Conservation (phyloP, 2,888 invertebrate species). For the Diloba caeruleocephala region DNA sequence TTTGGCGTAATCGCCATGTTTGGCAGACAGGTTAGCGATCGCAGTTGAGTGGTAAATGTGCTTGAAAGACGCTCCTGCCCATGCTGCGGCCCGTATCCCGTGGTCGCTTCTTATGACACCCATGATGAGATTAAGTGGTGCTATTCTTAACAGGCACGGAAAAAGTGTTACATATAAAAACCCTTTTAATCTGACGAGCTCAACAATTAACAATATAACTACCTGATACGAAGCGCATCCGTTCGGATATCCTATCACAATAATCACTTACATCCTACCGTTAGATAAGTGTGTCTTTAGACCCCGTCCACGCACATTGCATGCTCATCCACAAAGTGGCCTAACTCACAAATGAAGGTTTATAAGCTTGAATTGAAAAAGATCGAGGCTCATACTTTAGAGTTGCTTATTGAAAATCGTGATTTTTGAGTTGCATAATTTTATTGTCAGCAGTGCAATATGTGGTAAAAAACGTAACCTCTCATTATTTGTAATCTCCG, state of each 20-base stretch:
- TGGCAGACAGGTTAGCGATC: too few relatives aligned
- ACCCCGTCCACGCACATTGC: constrained; percentile 8
- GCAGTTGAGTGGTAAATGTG: too few relatives aligned
- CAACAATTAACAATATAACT: constrained; percentile 55
- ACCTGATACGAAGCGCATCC: constrained; percentile 79
- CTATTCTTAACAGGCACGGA: constrained; percentile 1
- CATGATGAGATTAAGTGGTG: too few relatives aligned
- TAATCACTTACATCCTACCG: constrained; percentile 84
- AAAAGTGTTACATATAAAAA: constrained; percentile 14
- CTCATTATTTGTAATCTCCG: constrained; percentile 77
- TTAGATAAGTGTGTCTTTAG: constrained; percentile 58
- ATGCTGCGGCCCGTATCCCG: too few relatives aligned
- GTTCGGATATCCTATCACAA: constrained; percentile 81
- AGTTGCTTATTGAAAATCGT: constrained; percentile 4
- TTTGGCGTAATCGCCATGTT: too few relatives aligned
- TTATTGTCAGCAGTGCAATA: constrained; percentile 17
- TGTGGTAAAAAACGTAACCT: constrained; percentile 71
- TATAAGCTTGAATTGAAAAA: not conserved
- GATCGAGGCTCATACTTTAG: not conserved
- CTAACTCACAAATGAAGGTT: not conserved
- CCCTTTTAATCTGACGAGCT: constrained; percentile 34
- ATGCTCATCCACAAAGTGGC: constrained; percentile 9
- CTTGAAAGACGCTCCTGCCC: too few relatives aligned
- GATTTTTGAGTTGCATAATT: constrained; percentile 1
- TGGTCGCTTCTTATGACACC: too few relatives aligned